Percentiles rank a stretch among this genome's conserved stretches.
These are phyloP conservation scores for Machimus rusticus DNA, from an alignment of 2,888 invertebrate species.

Conservation along the genomic window DNA sequence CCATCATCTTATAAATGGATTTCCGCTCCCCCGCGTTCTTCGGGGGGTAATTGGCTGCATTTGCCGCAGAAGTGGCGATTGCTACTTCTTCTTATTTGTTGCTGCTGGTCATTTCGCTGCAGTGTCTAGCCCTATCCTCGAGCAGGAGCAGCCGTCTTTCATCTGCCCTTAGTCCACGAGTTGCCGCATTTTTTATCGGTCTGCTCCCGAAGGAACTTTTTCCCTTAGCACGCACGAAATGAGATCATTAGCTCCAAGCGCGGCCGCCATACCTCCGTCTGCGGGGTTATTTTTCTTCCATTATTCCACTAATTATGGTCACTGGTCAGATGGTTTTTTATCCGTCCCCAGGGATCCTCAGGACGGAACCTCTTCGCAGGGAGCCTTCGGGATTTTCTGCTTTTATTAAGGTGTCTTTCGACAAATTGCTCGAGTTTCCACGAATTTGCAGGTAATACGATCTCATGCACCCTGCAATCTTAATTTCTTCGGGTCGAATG, in stretches of 20 bases:
- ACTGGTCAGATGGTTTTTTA: constrained; percentile 9
- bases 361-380: background rate
- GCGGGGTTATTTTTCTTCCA: constrained; percentile 26
- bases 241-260: constrained; percentile 28
- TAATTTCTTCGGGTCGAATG: background rate
- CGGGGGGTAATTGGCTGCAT: constrained; percentile 22
- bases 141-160: background rate
- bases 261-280: background rate
- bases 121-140: background rate
- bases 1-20: constrained; percentile 37
- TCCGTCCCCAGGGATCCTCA: background rate
- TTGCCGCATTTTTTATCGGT: background rate
- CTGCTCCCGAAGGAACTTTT: background rate
- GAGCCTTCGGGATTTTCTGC: background rate
- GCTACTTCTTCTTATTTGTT: constrained; percentile 29
- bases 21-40: constrained; percentile 18
- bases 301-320: constrained; percentile 37
- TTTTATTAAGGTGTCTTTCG: background rate
- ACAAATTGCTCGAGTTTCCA: background rate
- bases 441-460: background rate
- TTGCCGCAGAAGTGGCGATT: constrained; percentile 28
- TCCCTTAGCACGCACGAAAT: constrained; percentile 14
- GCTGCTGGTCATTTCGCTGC: constrained; percentile 15
- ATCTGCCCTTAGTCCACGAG: background rate
- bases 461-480: background rate